phyloP scores from a whole-genome alignment of 2,113 vertebrate species.

The Addax nasomaculatus region DNA sequence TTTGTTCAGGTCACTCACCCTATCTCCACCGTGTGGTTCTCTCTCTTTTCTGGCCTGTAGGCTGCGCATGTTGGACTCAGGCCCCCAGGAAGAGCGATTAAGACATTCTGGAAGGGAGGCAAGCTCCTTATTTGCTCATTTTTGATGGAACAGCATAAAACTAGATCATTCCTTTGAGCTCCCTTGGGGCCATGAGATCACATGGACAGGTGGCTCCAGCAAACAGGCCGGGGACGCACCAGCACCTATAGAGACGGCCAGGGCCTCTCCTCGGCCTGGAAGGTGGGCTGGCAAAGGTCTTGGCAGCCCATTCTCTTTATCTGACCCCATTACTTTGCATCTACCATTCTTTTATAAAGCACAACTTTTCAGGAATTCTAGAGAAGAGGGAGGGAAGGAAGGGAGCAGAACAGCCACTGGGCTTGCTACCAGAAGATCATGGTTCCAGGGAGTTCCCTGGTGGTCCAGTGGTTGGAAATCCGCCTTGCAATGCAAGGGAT shows the following conservation, averaged over 20 bases:
- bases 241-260: not conserved
- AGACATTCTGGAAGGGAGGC: conserved; percentile 4
- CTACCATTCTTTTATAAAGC: not conserved
- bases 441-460: not conserved
- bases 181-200: not conserved
- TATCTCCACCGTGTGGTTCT: not conserved
- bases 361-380: not conserved
- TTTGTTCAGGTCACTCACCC: not conserved
- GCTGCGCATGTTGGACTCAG: not conserved
- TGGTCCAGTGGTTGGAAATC: not conserved
- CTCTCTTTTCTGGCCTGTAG: not conserved
- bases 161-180: not conserved
- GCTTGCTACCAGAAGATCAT: not conserved
- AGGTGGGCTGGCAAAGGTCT: not conserved
- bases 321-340: not conserved
- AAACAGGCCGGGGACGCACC: not conserved
- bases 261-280: accelerated
- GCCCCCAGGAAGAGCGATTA: not conserved
- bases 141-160: conserved; percentile 45
- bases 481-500: accelerated
- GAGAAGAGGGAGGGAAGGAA: not conserved
- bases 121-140: conserved; percentile 6
- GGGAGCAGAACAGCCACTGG: not conserved
- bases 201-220: not conserved
- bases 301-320: not conserved